Conservation (phyloP, 2,888 invertebrate genomes). For the Brenthis daphne region DNA sequence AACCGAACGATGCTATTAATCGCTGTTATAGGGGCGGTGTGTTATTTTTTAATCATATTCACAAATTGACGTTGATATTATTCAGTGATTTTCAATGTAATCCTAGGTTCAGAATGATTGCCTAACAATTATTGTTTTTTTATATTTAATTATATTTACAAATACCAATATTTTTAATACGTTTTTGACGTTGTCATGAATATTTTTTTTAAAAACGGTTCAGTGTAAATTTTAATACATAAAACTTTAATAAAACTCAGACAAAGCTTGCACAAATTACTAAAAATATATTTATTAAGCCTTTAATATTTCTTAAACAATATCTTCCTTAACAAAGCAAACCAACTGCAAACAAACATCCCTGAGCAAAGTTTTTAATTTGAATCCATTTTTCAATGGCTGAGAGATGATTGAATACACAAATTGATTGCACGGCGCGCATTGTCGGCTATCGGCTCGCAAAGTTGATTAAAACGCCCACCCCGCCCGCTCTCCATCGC, state of each 20-base stretch:
- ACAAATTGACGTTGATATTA: constrained; percentile 49
- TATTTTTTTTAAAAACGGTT: background rate
- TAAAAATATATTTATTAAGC: constrained; percentile 12
- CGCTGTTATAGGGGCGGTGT: constrained; percentile 69
- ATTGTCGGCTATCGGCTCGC: constrained; percentile 54
- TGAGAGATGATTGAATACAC: constrained; percentile 61
- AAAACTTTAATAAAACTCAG: background rate
- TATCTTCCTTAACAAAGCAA: constrained; percentile 37
- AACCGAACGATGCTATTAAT: constrained; percentile 64
- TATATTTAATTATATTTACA: no score
- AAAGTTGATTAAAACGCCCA: constrained; percentile 62
- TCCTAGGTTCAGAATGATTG: constrained; percentile 9
- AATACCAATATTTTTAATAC: no score
- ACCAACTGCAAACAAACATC: constrained; percentile 26
- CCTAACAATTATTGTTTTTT: background rate
- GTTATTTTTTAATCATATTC: constrained; percentile 73
- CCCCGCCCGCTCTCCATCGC: constrained; percentile 24
- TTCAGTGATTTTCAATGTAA: constrained; percentile 36
- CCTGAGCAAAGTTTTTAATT: constrained; percentile 41
- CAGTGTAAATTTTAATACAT: background rate
- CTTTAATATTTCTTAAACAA: constrained; percentile 18
- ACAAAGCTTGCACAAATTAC: background rate
- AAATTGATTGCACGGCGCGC: constrained; percentile 61
- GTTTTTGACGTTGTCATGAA: background rate
- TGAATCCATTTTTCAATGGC: constrained; percentile 45